These are phyloP conservation scores for Arion vulgaris DNA, from an alignment of 1,140 invertebrate species.

Conservation along the genomic window DNA sequence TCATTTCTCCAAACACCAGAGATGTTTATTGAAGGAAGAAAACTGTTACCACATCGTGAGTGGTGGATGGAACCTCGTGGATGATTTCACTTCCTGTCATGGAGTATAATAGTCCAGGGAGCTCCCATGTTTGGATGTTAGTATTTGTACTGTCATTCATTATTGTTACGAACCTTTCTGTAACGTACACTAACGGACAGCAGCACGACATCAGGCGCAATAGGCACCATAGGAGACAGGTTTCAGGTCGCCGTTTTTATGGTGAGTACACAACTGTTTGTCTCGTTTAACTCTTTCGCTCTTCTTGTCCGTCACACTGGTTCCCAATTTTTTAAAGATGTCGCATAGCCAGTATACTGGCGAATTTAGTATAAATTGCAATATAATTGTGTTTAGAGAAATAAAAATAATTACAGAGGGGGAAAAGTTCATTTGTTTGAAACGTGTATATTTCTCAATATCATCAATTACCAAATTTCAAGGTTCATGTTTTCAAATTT, in stretches of 20 bases:
- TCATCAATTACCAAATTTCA: too few species aligned
- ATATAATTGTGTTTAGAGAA: too few species aligned
- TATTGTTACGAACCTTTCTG: neutral
- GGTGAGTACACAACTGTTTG: slow-evolving; percentile 7
- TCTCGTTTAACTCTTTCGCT: too few species aligned
- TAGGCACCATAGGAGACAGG: neutral
- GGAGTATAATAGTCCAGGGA: slow-evolving; percentile 14
- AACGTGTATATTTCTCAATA: too few species aligned
- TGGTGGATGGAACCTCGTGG: slow-evolving; percentile 4
- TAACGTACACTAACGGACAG: neutral
- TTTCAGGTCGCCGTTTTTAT: neutral
- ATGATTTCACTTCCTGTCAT: neutral
- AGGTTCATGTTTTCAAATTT: too few species aligned
- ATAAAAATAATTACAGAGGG: too few species aligned
- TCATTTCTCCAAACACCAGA: neutral
- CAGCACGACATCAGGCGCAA: neutral
- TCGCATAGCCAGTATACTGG: too few species aligned
- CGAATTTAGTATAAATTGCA: too few species aligned
- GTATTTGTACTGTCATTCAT: neutral
- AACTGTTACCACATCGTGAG: neutral
- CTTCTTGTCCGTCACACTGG: too few species aligned
- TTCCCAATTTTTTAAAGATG: too few species aligned
- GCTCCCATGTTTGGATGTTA: neutral
- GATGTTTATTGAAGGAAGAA: neutral
- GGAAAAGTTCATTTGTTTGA: too few species aligned